A percentile compares a stretch with the other conserved stretches of the same genome.
These are phyloP conservation scores for Ammospiza nelsoni DNA, from an alignment of 2,113 vertebrate genomes.

Conservation along the genomic window DNA sequence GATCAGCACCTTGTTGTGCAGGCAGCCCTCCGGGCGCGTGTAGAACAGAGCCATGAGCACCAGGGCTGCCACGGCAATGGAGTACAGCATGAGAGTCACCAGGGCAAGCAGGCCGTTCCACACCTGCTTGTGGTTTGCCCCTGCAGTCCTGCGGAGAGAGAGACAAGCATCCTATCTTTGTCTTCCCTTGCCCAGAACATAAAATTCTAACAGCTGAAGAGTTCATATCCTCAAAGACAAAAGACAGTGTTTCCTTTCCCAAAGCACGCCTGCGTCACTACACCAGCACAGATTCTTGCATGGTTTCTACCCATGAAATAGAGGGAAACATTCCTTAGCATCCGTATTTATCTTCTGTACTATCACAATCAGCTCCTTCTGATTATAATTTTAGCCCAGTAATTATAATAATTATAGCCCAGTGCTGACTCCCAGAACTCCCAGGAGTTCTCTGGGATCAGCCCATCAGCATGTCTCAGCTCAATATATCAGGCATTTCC, in stretches of 20 bases:
- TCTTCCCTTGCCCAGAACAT: not conserved
- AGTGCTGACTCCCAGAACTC: not conserved
- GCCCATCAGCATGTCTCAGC: accelerated
- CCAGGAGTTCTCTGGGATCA: not conserved
- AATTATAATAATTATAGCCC: not conserved
- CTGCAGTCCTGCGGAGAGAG: constrained; percentile 82
- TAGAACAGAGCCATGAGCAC: constrained; percentile 88
- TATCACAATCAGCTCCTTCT: not conserved
- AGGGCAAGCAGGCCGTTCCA: constrained; percentile 91
- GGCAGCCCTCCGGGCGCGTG: constrained; percentile 84
- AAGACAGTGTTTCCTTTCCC: not conserved
- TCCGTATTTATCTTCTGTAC: not conserved
- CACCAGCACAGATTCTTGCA: not conserved
- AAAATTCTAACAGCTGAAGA: not conserved
- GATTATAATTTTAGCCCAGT: not conserved
- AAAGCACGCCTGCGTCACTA: accelerated
- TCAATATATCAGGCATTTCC: not conserved
- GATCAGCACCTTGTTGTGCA: constrained; percentile 90
- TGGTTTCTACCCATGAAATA: not conserved
- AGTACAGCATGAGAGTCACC: constrained; percentile 88
- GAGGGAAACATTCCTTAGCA: not conserved
- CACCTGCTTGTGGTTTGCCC: constrained; percentile 85
- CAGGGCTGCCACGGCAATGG: constrained; percentile 83
- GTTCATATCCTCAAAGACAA: not conserved
- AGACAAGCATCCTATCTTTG: not conserved